Evolutionary conservation across 1,140 invertebrate species (phyloP), one percentile per base, ranked within the genome.

Genomic region (Drosophila elegans): DNA sequence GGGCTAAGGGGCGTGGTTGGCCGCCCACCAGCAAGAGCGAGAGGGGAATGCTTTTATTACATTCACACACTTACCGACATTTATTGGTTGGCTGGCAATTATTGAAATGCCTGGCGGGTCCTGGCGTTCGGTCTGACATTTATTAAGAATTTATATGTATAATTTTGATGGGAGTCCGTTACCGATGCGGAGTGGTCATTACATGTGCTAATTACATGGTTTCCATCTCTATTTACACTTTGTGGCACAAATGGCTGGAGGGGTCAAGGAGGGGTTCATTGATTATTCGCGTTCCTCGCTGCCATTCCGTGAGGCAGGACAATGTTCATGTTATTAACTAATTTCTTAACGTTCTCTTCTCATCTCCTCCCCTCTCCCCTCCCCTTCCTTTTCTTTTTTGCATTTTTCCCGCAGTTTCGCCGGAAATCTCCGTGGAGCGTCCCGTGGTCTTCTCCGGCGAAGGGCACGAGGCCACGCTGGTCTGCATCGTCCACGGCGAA

Each of bases 401-500:
- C 16, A 21, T 51, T 51, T 34, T 5, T 39, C 44, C 42, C 38
- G 7, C 89, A 94, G 94, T 94, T 93, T 93, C 95, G 48, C 95
- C 95, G 13, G 95, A 95, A 92, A 95, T 95, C 74, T 93, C 94
- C 63, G 94, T 95, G 34, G 95, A 95, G 88, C 92, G 94, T 74
- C 93, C 93, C 42, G 93, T 95, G 85, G 94, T 95, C 54, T 94
- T 95, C 84, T 94, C 95, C 7, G 95, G 94, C 3, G 94, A 95
- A 92, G 95, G 95, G 27, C 94, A 93, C 71, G 94, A 95, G 91
- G 95, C 95, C 9, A 94, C 95, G 84, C 92, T 95, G 36, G 95
- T 95, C 41, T 95, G 95, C 90, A 94, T 95, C 60, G 95, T 95
- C 25, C 95, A 95, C 89, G 94, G 95, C 36, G 95, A 95, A 91